Conservation (phyloP, 2,113 vertebrate genomes). For the Gnathonemus longibarbis region DNA sequence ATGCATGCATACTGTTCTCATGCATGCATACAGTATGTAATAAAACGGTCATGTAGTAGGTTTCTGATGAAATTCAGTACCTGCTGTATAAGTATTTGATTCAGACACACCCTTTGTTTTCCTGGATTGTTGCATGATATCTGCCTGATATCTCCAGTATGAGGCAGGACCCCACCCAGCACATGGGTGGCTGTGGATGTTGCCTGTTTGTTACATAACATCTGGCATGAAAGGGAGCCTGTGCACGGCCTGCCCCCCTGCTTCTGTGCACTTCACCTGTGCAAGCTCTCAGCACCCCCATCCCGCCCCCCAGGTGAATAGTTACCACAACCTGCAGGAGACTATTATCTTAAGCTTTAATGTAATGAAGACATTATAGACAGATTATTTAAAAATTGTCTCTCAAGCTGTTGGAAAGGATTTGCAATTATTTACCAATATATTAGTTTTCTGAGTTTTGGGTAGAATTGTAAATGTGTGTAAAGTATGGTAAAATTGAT, state of each 20-base stretch:
- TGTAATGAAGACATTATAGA: constrained; percentile 24
- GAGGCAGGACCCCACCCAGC: not conserved
- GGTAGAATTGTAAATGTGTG: not conserved
- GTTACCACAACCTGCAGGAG: not conserved
- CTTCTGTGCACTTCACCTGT: not conserved
- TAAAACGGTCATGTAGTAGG: too few species aligned
- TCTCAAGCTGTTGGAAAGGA: constrained; percentile 32
- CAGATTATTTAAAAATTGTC: constrained; percentile 14
- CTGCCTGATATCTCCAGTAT: not conserved
- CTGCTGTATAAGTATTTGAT: not conserved
- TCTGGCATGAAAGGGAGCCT: not conserved
- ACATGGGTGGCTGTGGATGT: not conserved
- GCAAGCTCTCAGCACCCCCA: not conserved
- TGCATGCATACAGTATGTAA: not conserved
- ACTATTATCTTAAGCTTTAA: constrained; percentile 8
- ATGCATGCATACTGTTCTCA: not conserved
- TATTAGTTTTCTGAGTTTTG: constrained; percentile 3
- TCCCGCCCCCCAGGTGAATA: not conserved
- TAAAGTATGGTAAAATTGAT: not conserved
- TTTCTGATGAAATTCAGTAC: not conserved
- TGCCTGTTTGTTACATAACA: not conserved
- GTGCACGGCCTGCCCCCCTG: not conserved
- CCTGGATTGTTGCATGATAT: not conserved
- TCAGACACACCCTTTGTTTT: not conserved
- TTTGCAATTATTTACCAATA: constrained; percentile 36